phyloP scores from a whole-genome alignment of 2,113 vertebrate species.

The cattle (Bos taurus) region ARS-UCD2.0 NC_037330.1:69690001-69690500 shows the following conservation, averaged over 20 bases:
- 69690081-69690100: neutral
- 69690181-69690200: neutral
- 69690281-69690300: slow-evolving; percentile 88
- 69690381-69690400: slow-evolving; percentile 67
- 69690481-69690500: slow-evolving; percentile 48
- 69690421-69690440: slow-evolving; percentile 75
- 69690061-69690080: neutral
- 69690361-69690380: slow-evolving; percentile 82
- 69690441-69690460: slow-evolving; percentile 76
- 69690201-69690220: neutral
- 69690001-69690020: neutral
- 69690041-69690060: neutral
- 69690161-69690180: slow-evolving; percentile 48
- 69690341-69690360: slow-evolving; percentile 79
- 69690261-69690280: slow-evolving; percentile 71
- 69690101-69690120: neutral
- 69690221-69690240: neutral
- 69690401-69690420: slow-evolving; percentile 29
- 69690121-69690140: neutral
- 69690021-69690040: neutral
- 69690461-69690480: slow-evolving; percentile 81
- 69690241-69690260: slow-evolving; percentile 62
- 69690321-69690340: slow-evolving; percentile 88
- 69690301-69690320: slow-evolving; percentile 86
- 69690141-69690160: slow-evolving; percentile 13